Evolutionary conservation across 64 coral and sea anemone genomes (phyloP).

Genomic region (Anthopleura sola): DNA sequence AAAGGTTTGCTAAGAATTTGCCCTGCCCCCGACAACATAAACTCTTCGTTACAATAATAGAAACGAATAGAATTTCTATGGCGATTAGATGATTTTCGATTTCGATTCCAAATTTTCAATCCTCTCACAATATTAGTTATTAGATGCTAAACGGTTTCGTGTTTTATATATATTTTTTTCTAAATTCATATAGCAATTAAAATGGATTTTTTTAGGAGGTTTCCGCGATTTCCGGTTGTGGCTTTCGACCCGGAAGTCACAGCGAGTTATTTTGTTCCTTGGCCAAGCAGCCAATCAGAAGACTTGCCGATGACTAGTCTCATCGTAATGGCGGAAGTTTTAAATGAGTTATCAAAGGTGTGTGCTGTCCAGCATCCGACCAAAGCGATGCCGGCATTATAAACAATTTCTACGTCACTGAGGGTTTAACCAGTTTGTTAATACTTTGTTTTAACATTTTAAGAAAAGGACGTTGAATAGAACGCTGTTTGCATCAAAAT

Average conservation of each 20-base stretch:
- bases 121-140: neutral
- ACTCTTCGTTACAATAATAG: neutral
- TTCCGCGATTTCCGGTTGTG: neutral
- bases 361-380: neutral
- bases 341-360: constrained; percentile 1
- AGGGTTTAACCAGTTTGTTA: neutral
- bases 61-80: neutral
- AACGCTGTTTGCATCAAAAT: neutral
- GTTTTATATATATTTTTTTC: neutral
- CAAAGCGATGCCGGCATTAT: neutral
- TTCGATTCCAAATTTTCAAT: neutral
- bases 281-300: neutral
- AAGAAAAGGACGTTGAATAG: neutral
- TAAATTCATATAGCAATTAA: neutral
- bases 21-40: neutral
- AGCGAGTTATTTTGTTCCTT: constrained; percentile 7
- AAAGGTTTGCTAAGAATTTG: neutral
- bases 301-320: neutral
- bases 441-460: neutral
- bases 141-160: neutral
- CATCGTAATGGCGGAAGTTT: constrained; percentile 7
- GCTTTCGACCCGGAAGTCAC: neutral
- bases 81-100: too few species aligned
- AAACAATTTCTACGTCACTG: constrained; percentile 7
- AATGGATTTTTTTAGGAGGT: neutral